Evolutionary conservation across 2,888 invertebrate species (phyloP), one percentile per base, ranked within the genome.

Genomic region (Aleiodes alternator): DNA sequence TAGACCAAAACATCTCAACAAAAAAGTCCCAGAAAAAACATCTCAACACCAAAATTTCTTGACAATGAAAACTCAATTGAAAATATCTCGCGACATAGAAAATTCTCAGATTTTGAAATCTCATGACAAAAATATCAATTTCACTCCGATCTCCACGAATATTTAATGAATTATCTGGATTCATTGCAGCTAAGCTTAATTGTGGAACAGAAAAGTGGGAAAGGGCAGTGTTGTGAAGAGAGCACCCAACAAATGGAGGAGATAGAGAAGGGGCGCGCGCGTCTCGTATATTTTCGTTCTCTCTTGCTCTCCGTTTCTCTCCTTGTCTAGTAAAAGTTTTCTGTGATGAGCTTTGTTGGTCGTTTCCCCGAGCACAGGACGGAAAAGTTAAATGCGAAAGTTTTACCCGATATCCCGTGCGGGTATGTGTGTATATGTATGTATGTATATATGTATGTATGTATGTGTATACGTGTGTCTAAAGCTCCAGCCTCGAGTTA

Each of bases 301-400:
- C 68, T 68, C 76, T 75, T 61, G 48, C 72, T 56, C 77, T 50
- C 66, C 68, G 64, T 76, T 77, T 69, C 76, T 78, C 80, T 87
- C 87, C 85, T 86, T 87, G 87, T 87, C 84, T 85, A 83, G 86
- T 84, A 85, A 88, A 87, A 88, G 84, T 88, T 88, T 87, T 83
- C 82, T 82, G 83, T 86, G 88, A 88, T 88, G 88, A 88, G 88
- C 88, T 87, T 88, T 88, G 87, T 88, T 87, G 88, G 86, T 83
- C 86, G 87, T 85, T 87, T 87, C 85, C 84, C 86, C 82, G 74
- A 76, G 61, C 75, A 80, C 84, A 85, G 86, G 81, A 87, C 86
- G 87, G 86, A 85, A 87, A 87, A 88, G 88, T 88, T 88, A 87
- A 87, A 88, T 88, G 87, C 85, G 83, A 87, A 87, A 88, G 87